A percentile compares a stretch with the other conserved stretches of the same genome.
These are phyloP conservation scores for Endomychus coccineus DNA, from an alignment of 2,888 invertebrate genomes.

Conservation along the genomic window DNA sequence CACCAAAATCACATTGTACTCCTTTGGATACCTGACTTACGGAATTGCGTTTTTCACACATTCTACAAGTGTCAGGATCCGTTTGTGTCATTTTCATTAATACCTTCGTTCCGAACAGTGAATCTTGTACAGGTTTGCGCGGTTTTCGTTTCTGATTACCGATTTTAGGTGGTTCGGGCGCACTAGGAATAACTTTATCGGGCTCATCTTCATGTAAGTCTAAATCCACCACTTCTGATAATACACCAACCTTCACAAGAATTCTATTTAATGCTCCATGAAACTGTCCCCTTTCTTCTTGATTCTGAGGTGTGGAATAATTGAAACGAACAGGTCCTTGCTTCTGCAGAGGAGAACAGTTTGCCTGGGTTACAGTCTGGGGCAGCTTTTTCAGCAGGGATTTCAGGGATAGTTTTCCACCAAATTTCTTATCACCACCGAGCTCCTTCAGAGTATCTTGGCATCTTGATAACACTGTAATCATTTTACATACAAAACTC, in stretches of 20 bases:
- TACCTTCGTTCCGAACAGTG: not conserved
- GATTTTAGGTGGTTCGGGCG: constrained; percentile 7
- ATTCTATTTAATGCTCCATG: constrained; percentile 13
- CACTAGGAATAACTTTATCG: not conserved
- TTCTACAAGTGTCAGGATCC: constrained; percentile 30
- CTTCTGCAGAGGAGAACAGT: constrained; percentile 8
- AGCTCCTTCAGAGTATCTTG: constrained; percentile 38
- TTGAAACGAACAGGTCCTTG: constrained; percentile 17
- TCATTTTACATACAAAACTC: no score
- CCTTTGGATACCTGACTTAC: constrained; percentile 24
- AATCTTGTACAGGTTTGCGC: not conserved
- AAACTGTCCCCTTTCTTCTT: constrained; percentile 16
- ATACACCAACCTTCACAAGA: constrained; percentile 14
- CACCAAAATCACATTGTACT: constrained; percentile 27
- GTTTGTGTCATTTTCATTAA: constrained; percentile 30
- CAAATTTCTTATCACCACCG: constrained; percentile 9
- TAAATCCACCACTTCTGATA: constrained; percentile 12
- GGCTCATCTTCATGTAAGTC: constrained; percentile 2
- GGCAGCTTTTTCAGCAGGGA: not conserved
- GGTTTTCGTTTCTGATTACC: constrained; percentile 4
- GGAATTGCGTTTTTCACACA: constrained; percentile 33
- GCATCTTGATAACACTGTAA: constrained; percentile 41
- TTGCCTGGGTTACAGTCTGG: not conserved
- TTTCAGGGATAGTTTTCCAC: constrained; percentile 8
- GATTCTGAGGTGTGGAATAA: constrained; percentile 24